Evolutionary conservation across 1,140 invertebrate species (phyloP).

Genomic region (Drosophila navojoa): DNA sequence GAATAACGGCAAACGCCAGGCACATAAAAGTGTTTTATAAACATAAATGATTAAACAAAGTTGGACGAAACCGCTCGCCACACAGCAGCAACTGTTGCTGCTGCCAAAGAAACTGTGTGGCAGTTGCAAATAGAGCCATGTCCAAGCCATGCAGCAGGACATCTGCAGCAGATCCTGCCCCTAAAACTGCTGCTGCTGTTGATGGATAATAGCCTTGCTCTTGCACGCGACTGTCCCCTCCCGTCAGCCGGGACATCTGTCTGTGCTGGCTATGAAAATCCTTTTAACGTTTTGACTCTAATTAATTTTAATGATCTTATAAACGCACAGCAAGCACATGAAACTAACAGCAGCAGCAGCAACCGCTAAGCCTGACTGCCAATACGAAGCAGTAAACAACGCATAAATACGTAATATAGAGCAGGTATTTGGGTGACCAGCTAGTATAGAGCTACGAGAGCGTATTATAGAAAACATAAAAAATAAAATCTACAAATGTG

Average conservation of each 20-base stretch:
- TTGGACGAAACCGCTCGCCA: conserved; percentile 41
- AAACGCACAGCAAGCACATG: conserved; percentile 57
- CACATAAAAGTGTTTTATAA: conserved; percentile 64
- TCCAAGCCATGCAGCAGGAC: conserved; percentile 8
- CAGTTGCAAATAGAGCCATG: conserved; percentile 15
- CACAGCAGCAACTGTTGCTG: conserved; percentile 7
- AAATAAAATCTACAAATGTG: too few relatives aligned
- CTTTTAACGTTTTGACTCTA: conserved; percentile 81
- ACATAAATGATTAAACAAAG: conserved; percentile 77
- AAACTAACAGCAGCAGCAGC: conserved; percentile 31
- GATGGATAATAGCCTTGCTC: conserved; percentile 59
- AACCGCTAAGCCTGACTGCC: conserved; percentile 29
- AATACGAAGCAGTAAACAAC: conserved; percentile 37
- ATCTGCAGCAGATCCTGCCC: background rate
- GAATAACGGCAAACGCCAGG: conserved; percentile 2
- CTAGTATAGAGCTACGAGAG: conserved; percentile 9
- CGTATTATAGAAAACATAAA: background rate
- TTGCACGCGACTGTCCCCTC: background rate
- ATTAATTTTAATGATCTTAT: conserved; percentile 83
- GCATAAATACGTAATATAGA: conserved; percentile 22
- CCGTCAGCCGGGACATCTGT: background rate
- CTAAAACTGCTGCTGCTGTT: conserved; percentile 5
- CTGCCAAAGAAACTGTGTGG: conserved; percentile 24
- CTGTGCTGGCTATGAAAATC: conserved; percentile 60
- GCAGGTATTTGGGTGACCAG: background rate